Evolutionary conservation across 2,113 vertebrate species (phyloP).

Genomic region (Columbina picui): DNA sequence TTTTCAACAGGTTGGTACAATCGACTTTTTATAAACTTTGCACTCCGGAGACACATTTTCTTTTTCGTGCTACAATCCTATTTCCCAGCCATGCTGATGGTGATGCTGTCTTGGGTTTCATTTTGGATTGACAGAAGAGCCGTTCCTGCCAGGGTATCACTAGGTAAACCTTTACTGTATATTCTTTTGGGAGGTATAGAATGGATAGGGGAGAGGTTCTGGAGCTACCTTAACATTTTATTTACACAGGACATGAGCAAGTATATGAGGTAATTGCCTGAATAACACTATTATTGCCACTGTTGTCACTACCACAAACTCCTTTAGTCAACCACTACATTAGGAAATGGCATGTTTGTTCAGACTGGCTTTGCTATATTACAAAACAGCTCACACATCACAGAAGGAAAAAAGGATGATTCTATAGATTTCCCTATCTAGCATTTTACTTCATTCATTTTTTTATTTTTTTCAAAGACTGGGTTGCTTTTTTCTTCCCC

Average conservation of each 20-base stretch:
- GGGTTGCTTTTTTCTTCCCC: not conserved
- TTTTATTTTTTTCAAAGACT: not conserved
- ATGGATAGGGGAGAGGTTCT: not conserved
- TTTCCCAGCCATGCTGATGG: constrained; percentile 94
- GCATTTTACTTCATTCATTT: not conserved
- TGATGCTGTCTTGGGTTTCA: constrained; percentile 93
- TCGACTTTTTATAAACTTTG: constrained; percentile 92
- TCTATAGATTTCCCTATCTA: not conserved
- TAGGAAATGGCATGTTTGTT: not conserved
- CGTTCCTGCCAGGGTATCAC: constrained; percentile 89
- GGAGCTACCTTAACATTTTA: not conserved
- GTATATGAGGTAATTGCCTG: not conserved
- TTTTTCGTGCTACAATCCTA: constrained; percentile 96
- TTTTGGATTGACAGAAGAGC: constrained; percentile 94
- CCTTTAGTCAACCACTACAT: not conserved
- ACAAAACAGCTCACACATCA: not conserved
- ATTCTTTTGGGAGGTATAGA: not conserved
- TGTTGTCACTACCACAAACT: not conserved
- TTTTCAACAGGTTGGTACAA: constrained; percentile 89
- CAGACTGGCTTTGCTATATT: not conserved
- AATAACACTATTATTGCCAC: not conserved
- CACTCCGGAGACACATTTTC: constrained; percentile 91
- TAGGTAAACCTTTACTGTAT: constrained; percentile 78
- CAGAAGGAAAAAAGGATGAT: not conserved
- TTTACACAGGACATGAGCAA: not conserved